Percentiles rank a stretch among this genome's conserved stretches.
Conservation (phyloP, 2,888 invertebrate genomes). For the Mimumesa dahlbomi region DNA sequence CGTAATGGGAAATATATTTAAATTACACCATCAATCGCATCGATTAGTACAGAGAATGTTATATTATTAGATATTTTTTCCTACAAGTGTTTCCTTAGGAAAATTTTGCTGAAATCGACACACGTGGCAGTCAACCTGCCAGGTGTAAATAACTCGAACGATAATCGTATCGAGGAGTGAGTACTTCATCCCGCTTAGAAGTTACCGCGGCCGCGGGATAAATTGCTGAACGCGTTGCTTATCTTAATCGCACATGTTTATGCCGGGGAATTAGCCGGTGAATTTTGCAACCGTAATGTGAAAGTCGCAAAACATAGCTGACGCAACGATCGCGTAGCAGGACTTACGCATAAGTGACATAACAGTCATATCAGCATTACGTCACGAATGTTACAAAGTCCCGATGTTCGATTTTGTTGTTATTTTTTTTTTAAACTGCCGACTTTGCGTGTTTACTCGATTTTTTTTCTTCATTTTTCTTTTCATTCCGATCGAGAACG, state of each 20-base stretch:
- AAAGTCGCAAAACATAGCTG: slow-evolving; percentile 22
- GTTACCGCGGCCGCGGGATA: neutral
- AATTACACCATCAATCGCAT: too few species aligned
- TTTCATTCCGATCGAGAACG: neutral
- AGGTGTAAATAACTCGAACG: neutral
- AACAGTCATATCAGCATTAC: slow-evolving; percentile 14
- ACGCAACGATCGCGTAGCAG: slow-evolving; percentile 21
- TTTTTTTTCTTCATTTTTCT: too few species aligned
- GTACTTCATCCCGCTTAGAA: neutral
- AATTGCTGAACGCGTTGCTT: neutral
- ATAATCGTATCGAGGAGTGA: neutral
- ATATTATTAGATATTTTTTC: too few species aligned
- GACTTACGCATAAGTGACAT: slow-evolving; percentile 17
- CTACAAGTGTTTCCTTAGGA: too few species aligned
- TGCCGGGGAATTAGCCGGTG: slow-evolving; percentile 13
- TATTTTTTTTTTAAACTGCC: too few species aligned
- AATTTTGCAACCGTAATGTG: slow-evolving; percentile 26
- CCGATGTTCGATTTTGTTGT: neutral
- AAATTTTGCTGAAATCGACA: too few species aligned
- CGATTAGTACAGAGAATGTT: too few species aligned
- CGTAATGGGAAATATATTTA: too few species aligned
- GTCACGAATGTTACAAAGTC: slow-evolving; percentile 14
- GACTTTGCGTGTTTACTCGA: too few species aligned
- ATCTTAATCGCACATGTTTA: slow-evolving; percentile 14
- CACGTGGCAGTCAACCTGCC: too few species aligned